These are phyloP conservation scores for Epistrophe grossulariae DNA, from an alignment of 2,888 invertebrate species.

Conservation along the genomic window DNA sequence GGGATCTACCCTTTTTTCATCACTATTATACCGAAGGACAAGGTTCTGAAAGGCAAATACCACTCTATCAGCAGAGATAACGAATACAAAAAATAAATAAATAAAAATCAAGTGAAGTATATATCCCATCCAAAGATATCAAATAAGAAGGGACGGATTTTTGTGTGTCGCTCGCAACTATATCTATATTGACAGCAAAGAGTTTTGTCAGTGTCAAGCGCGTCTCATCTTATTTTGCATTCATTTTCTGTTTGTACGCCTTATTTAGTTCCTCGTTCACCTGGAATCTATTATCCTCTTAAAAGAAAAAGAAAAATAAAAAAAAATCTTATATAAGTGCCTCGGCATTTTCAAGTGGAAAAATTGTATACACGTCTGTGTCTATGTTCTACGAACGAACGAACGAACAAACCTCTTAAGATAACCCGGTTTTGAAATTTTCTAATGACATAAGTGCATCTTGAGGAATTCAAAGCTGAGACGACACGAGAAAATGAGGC, in stretches of 20 bases:
- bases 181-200: conserved; percentile 30
- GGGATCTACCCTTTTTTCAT: background rate
- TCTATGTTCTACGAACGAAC: conserved; percentile 2
- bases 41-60: conserved; percentile 41
- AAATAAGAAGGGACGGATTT: conserved; percentile 48
- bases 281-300: conserved; percentile 72
- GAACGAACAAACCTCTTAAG: conserved; percentile 35
- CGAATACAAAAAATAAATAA: conserved; percentile 15
- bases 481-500: conserved; percentile 42
- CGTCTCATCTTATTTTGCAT: conserved; percentile 62
- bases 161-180: conserved; percentile 12
- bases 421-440: conserved; percentile 55
- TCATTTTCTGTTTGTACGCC: conserved; percentile 56
- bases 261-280: conserved; percentile 52
- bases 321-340: conserved; percentile 30
- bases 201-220: conserved; percentile 66
- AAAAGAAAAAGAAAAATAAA: conserved; percentile 10
- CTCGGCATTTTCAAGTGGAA: conserved; percentile 43
- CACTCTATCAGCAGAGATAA: conserved; percentile 31
- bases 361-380: conserved; percentile 25
- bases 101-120: conserved; percentile 40
- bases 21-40: conserved; percentile 21
- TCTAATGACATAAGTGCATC: conserved; percentile 54
- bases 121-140: conserved; percentile 44
- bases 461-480: conserved; percentile 10